A percentile compares a stretch with the other conserved stretches of the same genome.
phyloP scores from a whole-genome alignment of 2,888 invertebrate species.

The Lysandra coridon region DNA sequence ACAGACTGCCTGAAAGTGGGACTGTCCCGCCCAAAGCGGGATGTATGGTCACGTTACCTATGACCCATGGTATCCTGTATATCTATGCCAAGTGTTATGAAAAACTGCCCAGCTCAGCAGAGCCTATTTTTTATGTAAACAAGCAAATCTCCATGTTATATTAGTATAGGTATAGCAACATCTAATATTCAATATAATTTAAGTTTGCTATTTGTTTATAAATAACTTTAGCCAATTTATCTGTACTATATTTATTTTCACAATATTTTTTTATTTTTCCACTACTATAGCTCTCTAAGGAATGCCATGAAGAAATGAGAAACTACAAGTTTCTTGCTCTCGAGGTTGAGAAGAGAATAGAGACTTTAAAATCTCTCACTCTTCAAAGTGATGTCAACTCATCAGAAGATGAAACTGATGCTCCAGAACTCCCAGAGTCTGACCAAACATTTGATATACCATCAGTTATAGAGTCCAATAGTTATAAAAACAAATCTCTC shows the following conservation, averaged over 20 bases:
- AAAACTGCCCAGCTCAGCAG: neutral
- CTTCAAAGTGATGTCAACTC: conserved; percentile 54
- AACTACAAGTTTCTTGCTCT: conserved; percentile 84
- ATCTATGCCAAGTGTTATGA: neutral
- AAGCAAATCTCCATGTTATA: neutral
- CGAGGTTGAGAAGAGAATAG: conserved; percentile 81
- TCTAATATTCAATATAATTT: neutral
- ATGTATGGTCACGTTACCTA: no score
- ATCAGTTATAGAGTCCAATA: neutral
- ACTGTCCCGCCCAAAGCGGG: no score
- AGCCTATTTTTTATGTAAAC: neutral
- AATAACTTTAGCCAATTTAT: no score
- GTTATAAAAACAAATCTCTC: conserved; percentile 33
- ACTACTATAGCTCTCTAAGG: conserved; percentile 80
- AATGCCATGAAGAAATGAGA: conserved; percentile 83
- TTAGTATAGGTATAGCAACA: neutral
- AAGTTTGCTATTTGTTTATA: no score
- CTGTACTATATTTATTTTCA: no score
- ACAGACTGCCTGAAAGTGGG: no score
- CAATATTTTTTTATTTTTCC: neutral
- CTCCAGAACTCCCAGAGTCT: conserved; percentile 60
- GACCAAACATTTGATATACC: conserved; percentile 51
- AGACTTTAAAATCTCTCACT: conserved; percentile 63
- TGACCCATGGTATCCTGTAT: no score
- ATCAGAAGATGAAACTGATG: conserved; percentile 56